A percentile compares a stretch with the other conserved stretches of the same genome.
Evolutionary conservation across 2,797 vertebrate genomes (phyloP).

Genomic region (Trematomus bernacchii): DNA sequence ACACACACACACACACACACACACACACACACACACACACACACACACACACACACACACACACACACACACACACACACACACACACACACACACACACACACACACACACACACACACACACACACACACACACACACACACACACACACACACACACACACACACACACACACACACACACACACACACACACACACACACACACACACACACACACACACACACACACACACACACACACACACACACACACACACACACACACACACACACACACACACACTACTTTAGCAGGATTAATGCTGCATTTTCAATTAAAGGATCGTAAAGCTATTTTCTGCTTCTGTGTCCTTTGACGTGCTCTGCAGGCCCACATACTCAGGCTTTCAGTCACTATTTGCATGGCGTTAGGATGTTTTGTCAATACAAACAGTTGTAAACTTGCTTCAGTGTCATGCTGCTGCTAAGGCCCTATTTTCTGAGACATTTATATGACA

Average conservation of each 20-base stretch:
- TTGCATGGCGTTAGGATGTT: conserved; percentile 17
- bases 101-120: too few species aligned
- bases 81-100: too few species aligned
- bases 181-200: not conserved
- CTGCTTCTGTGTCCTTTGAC: conserved; percentile 26
- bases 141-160: too few species aligned
- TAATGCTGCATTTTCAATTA: conserved; percentile 56
- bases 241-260: too few species aligned
- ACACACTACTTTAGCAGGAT: conserved; percentile 30
- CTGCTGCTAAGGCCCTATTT: not conserved
- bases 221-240: too few species aligned
- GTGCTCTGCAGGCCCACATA: not conserved
- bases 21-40: not conserved
- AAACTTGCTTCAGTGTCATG: not conserved
- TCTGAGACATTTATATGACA: conserved; percentile 5
- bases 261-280: too few species aligned
- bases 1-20: not conserved
- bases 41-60: not conserved
- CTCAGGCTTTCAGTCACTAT: conserved; percentile 2
- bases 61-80: too few species aligned
- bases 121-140: too few species aligned
- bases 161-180: not conserved
- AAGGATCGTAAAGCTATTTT: conserved; percentile 63
- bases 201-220: not conserved
- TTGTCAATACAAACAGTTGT: not conserved